A percentile compares a stretch with the other conserved stretches of the same genome.
Conservation (phyloP, 2,113 vertebrate genomes). For the Oncorhynchus kisutch region DNA sequence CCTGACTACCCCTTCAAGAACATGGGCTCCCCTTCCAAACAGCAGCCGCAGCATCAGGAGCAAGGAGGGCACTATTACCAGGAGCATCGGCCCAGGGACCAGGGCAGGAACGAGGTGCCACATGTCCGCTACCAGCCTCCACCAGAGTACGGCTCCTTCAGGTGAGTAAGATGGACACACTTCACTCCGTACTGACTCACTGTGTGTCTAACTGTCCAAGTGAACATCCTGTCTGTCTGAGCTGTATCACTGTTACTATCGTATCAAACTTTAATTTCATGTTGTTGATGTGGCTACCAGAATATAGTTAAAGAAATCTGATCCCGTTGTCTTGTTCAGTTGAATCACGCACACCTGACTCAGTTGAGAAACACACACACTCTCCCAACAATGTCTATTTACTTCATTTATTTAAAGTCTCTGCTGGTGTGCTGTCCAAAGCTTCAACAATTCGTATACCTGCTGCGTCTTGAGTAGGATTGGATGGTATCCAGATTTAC, state of each 20-base stretch:
- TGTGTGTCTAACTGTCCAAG: neutral
- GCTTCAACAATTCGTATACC: no score
- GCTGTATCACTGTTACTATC: neutral
- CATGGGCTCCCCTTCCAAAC: conserved; percentile 79
- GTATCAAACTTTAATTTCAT: no score
- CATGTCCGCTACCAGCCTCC: conserved; percentile 96
- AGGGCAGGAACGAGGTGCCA: conserved; percentile 83
- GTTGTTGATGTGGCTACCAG: no score
- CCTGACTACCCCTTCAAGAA: conserved; percentile 95
- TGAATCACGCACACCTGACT: no score
- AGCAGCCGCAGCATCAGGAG: conserved; percentile 79
- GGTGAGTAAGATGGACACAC: conserved; percentile 73
- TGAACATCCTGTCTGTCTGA: neutral
- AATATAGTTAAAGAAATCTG: no score
- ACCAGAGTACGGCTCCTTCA: conserved; percentile 93
- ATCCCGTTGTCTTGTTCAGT: no score
- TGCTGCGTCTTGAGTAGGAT: no score
- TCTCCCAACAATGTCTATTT: no score
- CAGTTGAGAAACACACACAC: no score
- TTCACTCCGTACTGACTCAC: neutral
- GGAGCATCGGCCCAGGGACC: conserved; percentile 84
- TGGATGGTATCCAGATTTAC: no score
- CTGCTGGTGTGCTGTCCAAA: no score
- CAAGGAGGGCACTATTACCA: conserved; percentile 80
- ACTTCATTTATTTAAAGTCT: no score